A percentile compares a stretch with the other conserved stretches of the same genome.
Evolutionary conservation across 2,797 vertebrate genomes (phyloP).

Genomic region (Setipinna tenuifilis): DNA sequence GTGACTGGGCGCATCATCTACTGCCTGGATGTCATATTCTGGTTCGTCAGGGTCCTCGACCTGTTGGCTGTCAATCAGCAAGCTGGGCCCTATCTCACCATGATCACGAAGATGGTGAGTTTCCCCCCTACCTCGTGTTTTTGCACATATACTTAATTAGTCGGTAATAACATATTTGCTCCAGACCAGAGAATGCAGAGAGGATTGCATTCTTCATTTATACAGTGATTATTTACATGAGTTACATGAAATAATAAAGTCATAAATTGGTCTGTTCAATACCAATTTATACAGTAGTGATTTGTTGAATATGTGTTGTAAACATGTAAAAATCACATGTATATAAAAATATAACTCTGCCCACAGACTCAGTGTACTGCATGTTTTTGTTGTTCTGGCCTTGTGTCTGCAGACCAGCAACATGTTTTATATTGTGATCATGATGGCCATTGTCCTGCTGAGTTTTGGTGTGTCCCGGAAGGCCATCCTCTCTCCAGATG

Average conservation of each 20-base stretch:
- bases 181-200: background rate
- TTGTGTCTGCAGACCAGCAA: conserved; percentile 82
- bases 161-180: background rate
- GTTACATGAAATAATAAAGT: background rate
- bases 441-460: conserved; percentile 94
- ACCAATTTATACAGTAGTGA: background rate
- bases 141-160: background rate
- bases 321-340: background rate
- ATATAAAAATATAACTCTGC: background rate
- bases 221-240: background rate
- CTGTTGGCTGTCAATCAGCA: conserved; percentile 94
- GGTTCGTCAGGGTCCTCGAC: conserved; percentile 91
- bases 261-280: background rate
- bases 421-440: conserved; percentile 98
- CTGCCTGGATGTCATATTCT: conserved; percentile 97
- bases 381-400: background rate
- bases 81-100: conserved; percentile 94
- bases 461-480: conserved; percentile 95
- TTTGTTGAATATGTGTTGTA: no score
- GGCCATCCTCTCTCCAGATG: conserved; percentile 90
- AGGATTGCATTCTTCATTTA: background rate
- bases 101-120: conserved; percentile 98
- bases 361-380: background rate
- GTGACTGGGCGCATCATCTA: conserved; percentile 86
- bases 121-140: background rate